Percentiles rank a stretch among this genome's conserved stretches.
These are phyloP conservation scores for Orthonevra nobilis DNA, from an alignment of 2,888 invertebrate species.

Conservation along the genomic window DNA sequence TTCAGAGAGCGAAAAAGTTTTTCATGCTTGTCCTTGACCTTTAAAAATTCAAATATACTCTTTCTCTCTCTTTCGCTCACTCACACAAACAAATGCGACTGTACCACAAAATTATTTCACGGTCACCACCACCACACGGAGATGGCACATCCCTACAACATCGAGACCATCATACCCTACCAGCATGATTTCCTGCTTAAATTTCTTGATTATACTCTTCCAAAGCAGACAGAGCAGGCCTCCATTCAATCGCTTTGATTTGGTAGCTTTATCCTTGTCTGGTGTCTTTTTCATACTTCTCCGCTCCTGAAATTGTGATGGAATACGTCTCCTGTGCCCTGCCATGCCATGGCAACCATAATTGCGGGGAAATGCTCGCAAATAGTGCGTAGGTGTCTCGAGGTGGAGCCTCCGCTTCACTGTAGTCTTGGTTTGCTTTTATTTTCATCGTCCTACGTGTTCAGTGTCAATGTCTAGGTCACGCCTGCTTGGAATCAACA, in stretches of 20 bases:
- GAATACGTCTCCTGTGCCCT: slow-evolving; percentile 5
- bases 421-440: slow-evolving; percentile 1
- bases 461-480: slow-evolving; percentile 64
- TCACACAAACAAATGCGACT: neutral
- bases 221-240: neutral
- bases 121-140: slow-evolving; percentile 28
- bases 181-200: neutral
- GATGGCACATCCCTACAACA: slow-evolving; percentile 34
- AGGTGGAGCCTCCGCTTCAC: slow-evolving; percentile 58
- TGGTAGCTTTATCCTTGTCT: slow-evolving; percentile 17
- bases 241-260: slow-evolving; percentile 9
- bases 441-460: slow-evolving; percentile 22
- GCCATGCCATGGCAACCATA: slow-evolving; percentile 13
- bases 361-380: slow-evolving; percentile 33
- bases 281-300: slow-evolving; percentile 26
- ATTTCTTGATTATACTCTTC: slow-evolving; percentile 40
- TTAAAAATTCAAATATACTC: slow-evolving; percentile 31
- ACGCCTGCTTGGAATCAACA: slow-evolving; percentile 58
- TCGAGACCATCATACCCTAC: neutral
- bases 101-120: slow-evolving; percentile 2
- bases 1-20: slow-evolving; percentile 34
- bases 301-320: slow-evolving; percentile 13
- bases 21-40: slow-evolving; percentile 57
- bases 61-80: slow-evolving; percentile 17
- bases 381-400: slow-evolving; percentile 65